Evolutionary conservation across 2,113 vertebrate genomes (phyloP).

Genomic region (Tragelaphus imberbis): DNA sequence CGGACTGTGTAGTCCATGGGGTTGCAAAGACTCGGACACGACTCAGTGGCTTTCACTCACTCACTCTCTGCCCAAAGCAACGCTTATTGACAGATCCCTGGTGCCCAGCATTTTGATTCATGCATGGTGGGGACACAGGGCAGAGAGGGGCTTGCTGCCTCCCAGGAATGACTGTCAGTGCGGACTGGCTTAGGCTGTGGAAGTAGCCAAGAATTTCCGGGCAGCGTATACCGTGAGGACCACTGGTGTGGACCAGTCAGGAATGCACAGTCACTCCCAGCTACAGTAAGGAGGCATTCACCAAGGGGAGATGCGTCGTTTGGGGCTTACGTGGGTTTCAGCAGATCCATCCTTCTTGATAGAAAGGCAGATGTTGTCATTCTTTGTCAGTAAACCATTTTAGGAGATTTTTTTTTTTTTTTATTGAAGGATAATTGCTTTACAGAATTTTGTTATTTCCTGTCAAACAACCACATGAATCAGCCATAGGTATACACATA

Average conservation of each 20-base stretch:
- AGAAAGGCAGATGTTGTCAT: not conserved
- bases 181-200: not conserved
- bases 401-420: not conserved
- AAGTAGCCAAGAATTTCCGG: too few species aligned
- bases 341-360: not conserved
- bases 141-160: not conserved
- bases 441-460: not conserved
- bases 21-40: too few species aligned
- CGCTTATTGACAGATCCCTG: not conserved
- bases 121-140: not conserved
- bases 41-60: too few species aligned
- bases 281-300: not conserved
- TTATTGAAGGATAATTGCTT: not conserved
- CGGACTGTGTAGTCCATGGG: too few species aligned
- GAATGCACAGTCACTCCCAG: not conserved
- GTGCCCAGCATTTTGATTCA: not conserved
- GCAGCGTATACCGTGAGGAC: fast-evolving
- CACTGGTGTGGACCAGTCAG: fast-evolving
- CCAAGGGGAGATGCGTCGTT: fast-evolving
- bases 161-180: fast-evolving
- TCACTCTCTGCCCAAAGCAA: not conserved
- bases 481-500: not conserved
- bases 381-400: not conserved
- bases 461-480: not conserved
- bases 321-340: fast-evolving